Base-by-base conservation (phyloP, 2,113 vertebrate genomes). In the Lipotes vexillifer region DNA sequence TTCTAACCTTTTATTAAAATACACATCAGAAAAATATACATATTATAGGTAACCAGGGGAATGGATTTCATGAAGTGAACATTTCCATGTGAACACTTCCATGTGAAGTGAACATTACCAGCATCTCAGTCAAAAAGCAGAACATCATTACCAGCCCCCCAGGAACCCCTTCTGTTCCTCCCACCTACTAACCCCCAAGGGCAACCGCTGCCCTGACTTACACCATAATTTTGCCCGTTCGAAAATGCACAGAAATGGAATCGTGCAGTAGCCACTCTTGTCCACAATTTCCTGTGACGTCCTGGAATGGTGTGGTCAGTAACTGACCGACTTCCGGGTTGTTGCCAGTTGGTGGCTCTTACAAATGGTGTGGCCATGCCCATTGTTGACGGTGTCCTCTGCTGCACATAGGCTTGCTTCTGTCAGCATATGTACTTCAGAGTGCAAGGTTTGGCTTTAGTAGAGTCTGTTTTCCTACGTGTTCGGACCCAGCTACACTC, bases 1-100 rank as follows among this genome's bases (percentile, higher is more conserved):
- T 93, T 36, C 38, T 69, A 84, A 88, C 20, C 18, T 85, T 80
- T 87, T 44, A 49, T 71, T 77, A 52, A 77, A 75, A 7, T 52
- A 52, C 38, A n/a, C 4, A 77, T 52, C 29, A 36, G 21, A n/a
- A 80, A 94, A 90, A 80, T n/a, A 33, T 8, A 68, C 4, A 82
- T 52, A 36, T 77, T 52, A 13, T 49, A n/a, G 68, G 7, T 46
- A 46, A 82, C 33, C 36, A 11, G 74, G 27, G 17, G 33, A 33
- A 33, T 29, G 4, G 72, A 65, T 77, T 75, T 85, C 36, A 63
- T n/a, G 46, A 23, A 31, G 44, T 59, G 33, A 84, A 80, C n/a
- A 46, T 3, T 14, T 57, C 46, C 20, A 17, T 0, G 27, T 74
- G 38, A 84, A 80, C 29, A 46, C 2, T 13, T 55, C 46, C 20